These are phyloP conservation scores for Galaxias olidus DNA, from an alignment of 2,797 vertebrate species.

Conservation along the genomic window DNA sequence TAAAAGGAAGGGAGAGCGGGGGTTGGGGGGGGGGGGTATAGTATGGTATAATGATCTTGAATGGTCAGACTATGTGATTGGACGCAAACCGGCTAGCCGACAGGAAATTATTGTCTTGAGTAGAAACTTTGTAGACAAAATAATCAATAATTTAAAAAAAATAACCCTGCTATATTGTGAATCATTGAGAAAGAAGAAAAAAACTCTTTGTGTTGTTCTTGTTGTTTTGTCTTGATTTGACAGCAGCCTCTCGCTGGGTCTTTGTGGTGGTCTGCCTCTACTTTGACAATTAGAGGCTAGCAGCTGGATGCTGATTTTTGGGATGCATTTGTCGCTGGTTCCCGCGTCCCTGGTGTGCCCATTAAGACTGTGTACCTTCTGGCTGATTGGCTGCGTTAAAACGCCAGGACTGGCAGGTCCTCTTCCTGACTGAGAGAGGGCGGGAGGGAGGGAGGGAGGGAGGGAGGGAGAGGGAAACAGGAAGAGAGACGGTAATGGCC, in stretches of 20 bases:
- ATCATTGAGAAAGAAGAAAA: too few species aligned
- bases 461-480: neutral
- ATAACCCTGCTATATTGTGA: too few species aligned
- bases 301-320: slow-evolving; percentile 68
- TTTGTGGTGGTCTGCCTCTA: slow-evolving; percentile 56
- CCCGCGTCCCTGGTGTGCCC: slow-evolving; percentile 59
- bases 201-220: neutral
- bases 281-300: slow-evolving; percentile 66
- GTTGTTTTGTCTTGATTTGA: neutral
- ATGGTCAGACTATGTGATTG: too few species aligned
- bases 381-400: slow-evolving; percentile 53
- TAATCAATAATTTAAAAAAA: too few species aligned
- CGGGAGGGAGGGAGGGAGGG: neutral
- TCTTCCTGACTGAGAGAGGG: neutral
- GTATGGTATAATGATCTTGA: neutral
- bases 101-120: too few species aligned
- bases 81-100: too few species aligned
- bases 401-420: neutral
- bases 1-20: slow-evolving; percentile 2
- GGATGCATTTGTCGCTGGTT: slow-evolving; percentile 8
- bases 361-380: slow-evolving; percentile 55
- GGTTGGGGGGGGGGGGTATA: slow-evolving; percentile 3
- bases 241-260: slow-evolving; percentile 44
- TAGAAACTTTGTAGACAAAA: too few species aligned
- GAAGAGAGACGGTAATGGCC: neutral